A percentile compares a stretch with the other conserved stretches of the same genome.
Evolutionary conservation across 2,797 vertebrate species (phyloP).

Genomic region (Pseudomugil tenellus): DNA sequence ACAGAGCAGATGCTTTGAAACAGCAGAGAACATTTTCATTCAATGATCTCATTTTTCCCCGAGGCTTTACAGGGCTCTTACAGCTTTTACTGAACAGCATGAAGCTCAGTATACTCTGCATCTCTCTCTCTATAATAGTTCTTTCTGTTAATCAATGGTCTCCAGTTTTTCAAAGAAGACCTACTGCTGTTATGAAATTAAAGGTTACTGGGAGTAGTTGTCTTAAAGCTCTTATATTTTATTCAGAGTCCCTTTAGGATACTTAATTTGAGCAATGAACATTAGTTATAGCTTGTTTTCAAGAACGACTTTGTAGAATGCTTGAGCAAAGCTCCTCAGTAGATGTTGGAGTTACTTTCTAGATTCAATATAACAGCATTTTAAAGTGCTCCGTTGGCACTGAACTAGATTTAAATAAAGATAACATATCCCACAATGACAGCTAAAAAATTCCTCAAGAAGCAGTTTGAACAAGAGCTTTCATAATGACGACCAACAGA

Average conservation of each 20-base stretch:
- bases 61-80: constrained; percentile 39
- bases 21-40: constrained; percentile 52
- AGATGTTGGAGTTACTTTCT: constrained; percentile 37
- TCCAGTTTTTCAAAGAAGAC: constrained; percentile 30
- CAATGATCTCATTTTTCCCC: constrained; percentile 45
- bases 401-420: constrained; percentile 54
- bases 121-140: constrained; percentile 32
- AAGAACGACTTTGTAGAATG: constrained; percentile 41
- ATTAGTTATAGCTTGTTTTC: constrained; percentile 35
- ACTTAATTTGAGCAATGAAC: constrained; percentile 39
- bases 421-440: constrained; percentile 48
- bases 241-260: constrained; percentile 45
- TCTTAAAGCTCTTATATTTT: constrained; percentile 42
- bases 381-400: constrained; percentile 41
- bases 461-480: constrained; percentile 60
- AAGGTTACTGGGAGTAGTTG: constrained; percentile 44
- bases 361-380: constrained; percentile 23
- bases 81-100: constrained; percentile 45
- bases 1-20: constrained; percentile 51
- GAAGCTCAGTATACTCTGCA: constrained; percentile 32
- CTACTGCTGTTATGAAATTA: constrained; percentile 45
- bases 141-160: constrained; percentile 47
- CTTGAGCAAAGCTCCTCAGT: constrained; percentile 39
- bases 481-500: constrained; percentile 65
- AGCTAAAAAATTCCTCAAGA: constrained; percentile 40